These are phyloP conservation scores for Phymatocera aterrima DNA, from an alignment of 2,888 invertebrate genomes.

Conservation along the genomic window DNA sequence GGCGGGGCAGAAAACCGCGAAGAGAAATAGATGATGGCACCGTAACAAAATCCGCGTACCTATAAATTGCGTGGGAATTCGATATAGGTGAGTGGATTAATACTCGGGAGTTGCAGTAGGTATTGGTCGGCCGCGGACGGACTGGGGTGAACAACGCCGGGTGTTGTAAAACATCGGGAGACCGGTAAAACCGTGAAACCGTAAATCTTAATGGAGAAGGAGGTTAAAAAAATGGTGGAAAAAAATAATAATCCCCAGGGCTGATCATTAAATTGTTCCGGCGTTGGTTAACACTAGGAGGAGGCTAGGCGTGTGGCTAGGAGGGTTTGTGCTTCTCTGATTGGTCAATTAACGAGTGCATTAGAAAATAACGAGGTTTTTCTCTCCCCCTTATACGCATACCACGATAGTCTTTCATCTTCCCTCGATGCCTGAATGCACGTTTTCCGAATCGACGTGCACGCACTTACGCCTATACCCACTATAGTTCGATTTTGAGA, in stretches of 20 bases:
- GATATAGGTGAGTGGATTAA: too few species aligned
- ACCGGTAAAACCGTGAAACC: constrained; percentile 55
- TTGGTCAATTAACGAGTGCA: constrained; percentile 72
- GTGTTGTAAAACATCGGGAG: too few species aligned
- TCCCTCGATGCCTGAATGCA: background rate
- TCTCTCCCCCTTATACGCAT: constrained; percentile 38
- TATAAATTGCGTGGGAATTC: too few species aligned
- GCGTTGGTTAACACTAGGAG: constrained; percentile 69
- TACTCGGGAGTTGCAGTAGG: too few species aligned
- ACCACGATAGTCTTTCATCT: background rate
- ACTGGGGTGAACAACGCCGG: constrained; percentile 1
- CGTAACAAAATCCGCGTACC: too few species aligned
- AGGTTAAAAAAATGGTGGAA: background rate
- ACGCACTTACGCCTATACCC: too few species aligned
- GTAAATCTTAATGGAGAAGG: background rate
- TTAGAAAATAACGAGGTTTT: constrained; percentile 72
- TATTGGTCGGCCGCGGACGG: constrained; percentile 7
- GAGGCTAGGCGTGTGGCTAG: constrained; percentile 51
- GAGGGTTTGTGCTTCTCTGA: constrained; percentile 62
- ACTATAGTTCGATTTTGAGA: too few species aligned
- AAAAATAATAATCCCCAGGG: constrained; percentile 64
- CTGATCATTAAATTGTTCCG: constrained; percentile 74
- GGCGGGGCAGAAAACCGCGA: too few species aligned
- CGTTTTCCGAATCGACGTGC: too few species aligned
- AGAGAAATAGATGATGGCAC: too few species aligned